Conservation (phyloP, 2,797 vertebrate genomes). For the Phataginus tricuspis region DNA sequence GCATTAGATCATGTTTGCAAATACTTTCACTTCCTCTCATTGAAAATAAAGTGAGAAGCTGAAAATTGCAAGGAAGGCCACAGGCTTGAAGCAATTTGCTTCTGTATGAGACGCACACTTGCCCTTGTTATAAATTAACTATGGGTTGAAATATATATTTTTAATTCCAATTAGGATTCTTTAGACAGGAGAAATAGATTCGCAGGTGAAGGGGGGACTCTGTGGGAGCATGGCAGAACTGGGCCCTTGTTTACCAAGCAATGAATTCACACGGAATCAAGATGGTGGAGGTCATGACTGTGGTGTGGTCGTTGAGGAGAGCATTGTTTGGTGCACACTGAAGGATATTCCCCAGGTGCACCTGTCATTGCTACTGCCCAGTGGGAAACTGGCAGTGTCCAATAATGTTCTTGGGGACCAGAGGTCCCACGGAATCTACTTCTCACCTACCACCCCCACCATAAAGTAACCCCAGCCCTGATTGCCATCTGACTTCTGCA, state of each 20-base stretch:
- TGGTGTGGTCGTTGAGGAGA: rapidly evolving
- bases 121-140: slow-evolving; percentile 5
- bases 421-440: neutral
- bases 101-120: neutral
- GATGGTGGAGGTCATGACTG: neutral
- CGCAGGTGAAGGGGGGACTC: neutral
- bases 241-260: neutral
- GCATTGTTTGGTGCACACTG: neutral
- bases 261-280: neutral
- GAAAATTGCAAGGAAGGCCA: neutral
- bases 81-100: neutral
- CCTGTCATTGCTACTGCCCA: neutral
- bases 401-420: neutral
- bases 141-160: neutral
- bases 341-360: neutral
- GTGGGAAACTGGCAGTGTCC: neutral
- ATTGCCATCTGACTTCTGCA: neutral
- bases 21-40: slow-evolving; percentile 16
- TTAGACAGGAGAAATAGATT: neutral
- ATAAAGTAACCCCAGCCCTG: neutral
- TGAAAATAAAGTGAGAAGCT: slow-evolving; percentile 25
- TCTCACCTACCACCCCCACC: too few species aligned
- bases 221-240: neutral
- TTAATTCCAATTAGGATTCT: neutral
- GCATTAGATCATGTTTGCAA: slow-evolving; percentile 5